Base-by-base conservation (phyloP, 2,113 vertebrate genomes). In the Corythoichthys haematopterus region DNA sequence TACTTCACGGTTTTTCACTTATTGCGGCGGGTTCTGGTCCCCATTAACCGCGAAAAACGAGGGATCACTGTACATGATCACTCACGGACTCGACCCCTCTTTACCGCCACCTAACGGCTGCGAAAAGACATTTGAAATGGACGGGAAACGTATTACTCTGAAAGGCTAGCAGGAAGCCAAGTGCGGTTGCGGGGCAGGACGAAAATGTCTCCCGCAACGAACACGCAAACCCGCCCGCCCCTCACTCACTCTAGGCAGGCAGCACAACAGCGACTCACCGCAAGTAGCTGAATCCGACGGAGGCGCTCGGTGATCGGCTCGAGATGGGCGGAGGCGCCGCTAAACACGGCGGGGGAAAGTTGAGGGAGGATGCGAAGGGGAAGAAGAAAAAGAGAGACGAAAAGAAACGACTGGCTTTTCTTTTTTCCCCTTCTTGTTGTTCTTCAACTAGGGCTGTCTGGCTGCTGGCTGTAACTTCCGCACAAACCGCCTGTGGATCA, bases 381-480 rank as follows among this genome's bases (percentile, higher is more conserved):
- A 48, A 15, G 10, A 11, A 48, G 4, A 47, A 51, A 2, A 10
- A 10, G 20, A 55, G 79, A 81, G 72, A 80, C 79, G 78, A 81
- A 85, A 72, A 72, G 70, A 68, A 75, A 71, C 67, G 66, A 72
- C 80, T 75, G 71, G 50, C 64, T 65, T 69, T 37, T 72, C 64
- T n/a, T 51, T 79, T 73, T 87, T 69, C 73, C 56, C 53, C 70
- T 70, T 33, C 75, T 71, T n/a, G 65, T 70, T 20, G 64, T 70
- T 48, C 62, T 61, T 66, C 43, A 73, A 65, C 66, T 43, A 15
- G 37, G 20, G 20, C 20, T 28, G 20, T 28, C 20, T 28, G 20
- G 20, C 20, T 57, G 52, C 53, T 9, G 53, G 68, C 81, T 36
- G 87, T 75, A 60, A 91, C 90, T 93, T 92, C 90, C 90, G 92